Conservation (phyloP, 1,140 invertebrate genomes). For the Caenorhabditis brenneri region DNA sequence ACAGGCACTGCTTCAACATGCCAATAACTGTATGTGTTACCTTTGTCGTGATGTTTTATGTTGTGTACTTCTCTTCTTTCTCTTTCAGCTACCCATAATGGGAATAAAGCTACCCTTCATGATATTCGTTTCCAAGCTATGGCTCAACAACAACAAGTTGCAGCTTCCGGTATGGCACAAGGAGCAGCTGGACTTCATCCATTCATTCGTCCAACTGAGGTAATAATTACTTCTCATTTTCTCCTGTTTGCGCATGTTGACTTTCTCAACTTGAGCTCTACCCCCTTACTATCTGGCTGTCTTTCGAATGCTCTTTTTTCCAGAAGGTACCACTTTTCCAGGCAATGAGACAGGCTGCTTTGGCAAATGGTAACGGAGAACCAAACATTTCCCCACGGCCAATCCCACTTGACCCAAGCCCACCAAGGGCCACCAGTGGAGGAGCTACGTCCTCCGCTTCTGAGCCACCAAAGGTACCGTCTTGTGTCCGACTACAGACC, state of each 20-base stretch:
- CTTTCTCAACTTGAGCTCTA: background rate
- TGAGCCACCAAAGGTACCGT: slow-evolving; percentile 1
- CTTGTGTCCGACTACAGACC: background rate
- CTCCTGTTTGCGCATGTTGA: background rate
- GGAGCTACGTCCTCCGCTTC: background rate
- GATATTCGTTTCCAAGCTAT: slow-evolving; percentile 39
- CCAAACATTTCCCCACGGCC: background rate
- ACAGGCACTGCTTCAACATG: background rate
- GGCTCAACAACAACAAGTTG: slow-evolving; percentile 27
- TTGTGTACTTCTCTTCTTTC: background rate
- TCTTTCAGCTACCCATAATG: background rate
- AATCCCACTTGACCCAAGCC: background rate
- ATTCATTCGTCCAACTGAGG: background rate
- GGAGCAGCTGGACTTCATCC: background rate
- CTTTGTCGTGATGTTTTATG: background rate
- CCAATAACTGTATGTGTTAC: background rate
- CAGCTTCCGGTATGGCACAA: slow-evolving; percentile 1
- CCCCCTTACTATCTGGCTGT: background rate
- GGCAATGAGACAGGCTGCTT: background rate
- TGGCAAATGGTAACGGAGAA: background rate
- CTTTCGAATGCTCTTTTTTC: background rate
- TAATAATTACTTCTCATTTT: background rate
- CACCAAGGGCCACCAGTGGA: slow-evolving; percentile 2
- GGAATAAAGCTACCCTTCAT: slow-evolving; percentile 19
- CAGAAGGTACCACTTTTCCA: background rate